phyloP scores from a whole-genome alignment of 2,797 vertebrate species.

The Antrozous pallidus region DNA sequence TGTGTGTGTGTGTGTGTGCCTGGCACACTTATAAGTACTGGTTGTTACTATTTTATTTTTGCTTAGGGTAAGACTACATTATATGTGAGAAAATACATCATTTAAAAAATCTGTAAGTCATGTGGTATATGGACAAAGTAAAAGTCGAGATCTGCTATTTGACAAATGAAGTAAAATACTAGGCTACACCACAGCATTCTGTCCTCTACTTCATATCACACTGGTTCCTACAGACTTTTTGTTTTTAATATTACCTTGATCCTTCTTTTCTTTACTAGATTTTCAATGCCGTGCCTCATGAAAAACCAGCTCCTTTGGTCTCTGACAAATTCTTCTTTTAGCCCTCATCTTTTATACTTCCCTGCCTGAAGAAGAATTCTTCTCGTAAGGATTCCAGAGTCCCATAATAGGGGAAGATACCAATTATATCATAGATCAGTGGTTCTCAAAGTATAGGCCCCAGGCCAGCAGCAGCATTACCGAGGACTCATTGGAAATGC shows the following conservation, averaged over 20 bases:
- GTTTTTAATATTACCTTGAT: background rate
- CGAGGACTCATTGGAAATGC: background rate
- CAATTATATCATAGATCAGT: background rate
- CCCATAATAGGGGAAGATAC: background rate
- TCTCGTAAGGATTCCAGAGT: background rate
- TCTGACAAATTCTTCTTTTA: background rate
- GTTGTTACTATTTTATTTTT: constrained; percentile 3
- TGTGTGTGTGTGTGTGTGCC: background rate
- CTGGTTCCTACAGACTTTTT: background rate
- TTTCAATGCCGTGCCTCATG: background rate
- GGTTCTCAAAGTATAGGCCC: background rate
- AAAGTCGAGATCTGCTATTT: background rate
- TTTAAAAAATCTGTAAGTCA: background rate
- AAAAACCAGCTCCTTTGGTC: background rate
- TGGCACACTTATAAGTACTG: background rate
- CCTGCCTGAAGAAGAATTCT: background rate
- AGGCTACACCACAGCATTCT: background rate
- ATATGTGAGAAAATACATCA: background rate
- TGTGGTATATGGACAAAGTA: background rate
- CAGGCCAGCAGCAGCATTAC: background rate
- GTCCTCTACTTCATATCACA: background rate
- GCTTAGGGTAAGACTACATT: background rate
- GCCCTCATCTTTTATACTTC: background rate
- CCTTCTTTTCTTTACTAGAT: background rate
- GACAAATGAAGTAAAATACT: background rate